phyloP scores from a whole-genome alignment of 2,113 vertebrate species.

The Laterallus jamaicensis region DNA sequence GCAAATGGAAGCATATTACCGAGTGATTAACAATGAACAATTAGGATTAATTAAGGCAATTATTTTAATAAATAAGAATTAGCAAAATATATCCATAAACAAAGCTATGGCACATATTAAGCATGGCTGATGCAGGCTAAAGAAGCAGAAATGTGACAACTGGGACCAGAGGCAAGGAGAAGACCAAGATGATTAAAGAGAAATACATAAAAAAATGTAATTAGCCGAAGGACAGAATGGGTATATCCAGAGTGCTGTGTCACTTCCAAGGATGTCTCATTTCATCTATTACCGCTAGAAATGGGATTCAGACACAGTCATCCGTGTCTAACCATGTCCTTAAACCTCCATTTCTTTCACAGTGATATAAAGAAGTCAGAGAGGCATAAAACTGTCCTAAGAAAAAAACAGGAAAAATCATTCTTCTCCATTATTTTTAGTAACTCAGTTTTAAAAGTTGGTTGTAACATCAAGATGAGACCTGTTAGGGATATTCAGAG shows the following conservation, averaged over 20 bases:
- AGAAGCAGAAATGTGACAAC: neutral
- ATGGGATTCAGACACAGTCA: neutral
- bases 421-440: neutral
- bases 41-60: conserved; percentile 77
- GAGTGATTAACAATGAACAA: conserved; percentile 74
- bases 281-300: neutral
- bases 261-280: neutral
- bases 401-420: neutral
- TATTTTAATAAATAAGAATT: conserved; percentile 79
- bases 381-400: neutral
- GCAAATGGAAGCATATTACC: conserved; percentile 72
- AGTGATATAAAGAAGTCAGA: neutral
- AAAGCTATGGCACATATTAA: conserved; percentile 49
- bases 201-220: conserved; percentile 37
- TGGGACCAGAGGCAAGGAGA: neutral
- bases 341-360: neutral
- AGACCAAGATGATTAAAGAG: conserved; percentile 49
- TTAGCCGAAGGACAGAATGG: neutral
- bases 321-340: neutral
- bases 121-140: neutral
- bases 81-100: conserved; percentile 70
- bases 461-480: neutral
- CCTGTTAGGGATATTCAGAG: neutral
- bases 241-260: neutral
- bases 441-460: neutral